phyloP scores from a whole-genome alignment of 2,888 invertebrate species.

The Nymphalis urticae region DNA sequence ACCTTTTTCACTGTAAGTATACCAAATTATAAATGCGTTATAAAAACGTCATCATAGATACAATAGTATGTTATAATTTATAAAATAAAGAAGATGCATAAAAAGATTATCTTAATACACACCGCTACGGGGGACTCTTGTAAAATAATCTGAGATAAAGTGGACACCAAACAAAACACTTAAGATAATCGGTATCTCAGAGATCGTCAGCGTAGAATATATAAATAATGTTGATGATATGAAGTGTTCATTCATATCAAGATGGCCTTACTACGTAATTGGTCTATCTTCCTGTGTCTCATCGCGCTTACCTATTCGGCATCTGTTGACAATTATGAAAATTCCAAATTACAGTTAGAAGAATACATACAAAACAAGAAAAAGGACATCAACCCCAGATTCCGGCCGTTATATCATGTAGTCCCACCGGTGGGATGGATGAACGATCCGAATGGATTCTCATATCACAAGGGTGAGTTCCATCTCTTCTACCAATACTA shows the following conservation, averaged over 20 bases:
- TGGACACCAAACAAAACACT: conserved; percentile 39
- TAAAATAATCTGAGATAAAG: conserved; percentile 9
- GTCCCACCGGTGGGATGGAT: conserved; percentile 78
- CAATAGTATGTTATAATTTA: too few species aligned
- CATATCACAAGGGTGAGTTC: conserved; percentile 73
- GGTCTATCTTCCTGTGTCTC: conserved; percentile 43
- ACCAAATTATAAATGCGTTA: too few species aligned
- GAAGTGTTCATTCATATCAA: conserved; percentile 23
- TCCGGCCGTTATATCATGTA: conserved; percentile 66
- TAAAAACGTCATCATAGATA: too few species aligned
- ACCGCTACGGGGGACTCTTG: conserved; percentile 4
- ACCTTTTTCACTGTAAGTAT: too few species aligned
- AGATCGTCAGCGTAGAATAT: conserved; percentile 7
- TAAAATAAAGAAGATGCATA: too few species aligned
- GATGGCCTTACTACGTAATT: conserved; percentile 34
- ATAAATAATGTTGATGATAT: conserved; percentile 24
- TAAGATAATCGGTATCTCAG: conserved; percentile 22
- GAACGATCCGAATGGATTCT: conserved; percentile 82
- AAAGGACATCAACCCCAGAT: conserved; percentile 60
- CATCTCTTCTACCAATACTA: conserved; percentile 81
- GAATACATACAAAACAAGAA: conserved; percentile 61
- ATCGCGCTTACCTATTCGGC: conserved; percentile 45
- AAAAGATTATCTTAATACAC: neutral
- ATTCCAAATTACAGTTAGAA: conserved; percentile 53
- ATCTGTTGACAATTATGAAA: conserved; percentile 42